phyloP scores from a whole-genome alignment of 1,140 invertebrate species.

The Trialeurodes vaporariorum region DNA sequence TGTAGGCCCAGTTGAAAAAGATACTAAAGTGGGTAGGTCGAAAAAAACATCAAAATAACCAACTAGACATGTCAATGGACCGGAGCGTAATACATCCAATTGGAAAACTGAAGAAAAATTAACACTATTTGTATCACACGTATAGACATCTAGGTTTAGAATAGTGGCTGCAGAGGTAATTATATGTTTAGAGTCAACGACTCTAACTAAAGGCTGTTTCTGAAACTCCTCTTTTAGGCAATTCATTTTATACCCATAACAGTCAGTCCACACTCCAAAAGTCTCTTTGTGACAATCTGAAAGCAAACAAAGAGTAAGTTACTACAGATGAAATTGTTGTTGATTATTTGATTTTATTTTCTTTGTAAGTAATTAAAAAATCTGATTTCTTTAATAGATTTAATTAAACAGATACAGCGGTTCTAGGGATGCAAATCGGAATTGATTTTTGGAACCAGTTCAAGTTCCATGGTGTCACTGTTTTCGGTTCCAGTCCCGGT shows the following conservation, averaged over 20 bases:
- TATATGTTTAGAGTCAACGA: conserved; percentile 61
- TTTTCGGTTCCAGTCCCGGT: too few species aligned
- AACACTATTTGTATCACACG: conserved; percentile 64
- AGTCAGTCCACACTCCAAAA: conserved; percentile 86
- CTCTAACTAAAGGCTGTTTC: conserved; percentile 77
- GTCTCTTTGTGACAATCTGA: conserved; percentile 54
- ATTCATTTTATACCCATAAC: conserved; percentile 96
- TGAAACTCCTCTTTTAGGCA: conserved; percentile 82
- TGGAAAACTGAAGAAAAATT: conserved; percentile 69
- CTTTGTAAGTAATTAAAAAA: too few species aligned
- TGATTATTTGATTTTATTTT: too few species aligned
- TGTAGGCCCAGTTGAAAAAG: conserved; percentile 60
- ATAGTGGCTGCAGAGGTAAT: conserved; percentile 57
- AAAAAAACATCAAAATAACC: conserved; percentile 91
- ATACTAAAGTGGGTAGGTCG: conserved; percentile 53
- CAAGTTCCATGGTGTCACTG: too few species aligned
- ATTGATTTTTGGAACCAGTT: too few species aligned
- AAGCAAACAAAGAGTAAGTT: conserved; percentile 25
- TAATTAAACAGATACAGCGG: too few species aligned
- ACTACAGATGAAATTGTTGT: too few species aligned
- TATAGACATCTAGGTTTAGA: conserved; percentile 65
- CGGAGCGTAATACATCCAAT: conserved; percentile 54
- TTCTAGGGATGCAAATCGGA: too few species aligned
- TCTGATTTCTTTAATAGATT: too few species aligned
- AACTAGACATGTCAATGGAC: conserved; percentile 71